Evolutionary conservation across 1,140 invertebrate genomes (phyloP).

Genomic region (Habropoda laboriosa): DNA sequence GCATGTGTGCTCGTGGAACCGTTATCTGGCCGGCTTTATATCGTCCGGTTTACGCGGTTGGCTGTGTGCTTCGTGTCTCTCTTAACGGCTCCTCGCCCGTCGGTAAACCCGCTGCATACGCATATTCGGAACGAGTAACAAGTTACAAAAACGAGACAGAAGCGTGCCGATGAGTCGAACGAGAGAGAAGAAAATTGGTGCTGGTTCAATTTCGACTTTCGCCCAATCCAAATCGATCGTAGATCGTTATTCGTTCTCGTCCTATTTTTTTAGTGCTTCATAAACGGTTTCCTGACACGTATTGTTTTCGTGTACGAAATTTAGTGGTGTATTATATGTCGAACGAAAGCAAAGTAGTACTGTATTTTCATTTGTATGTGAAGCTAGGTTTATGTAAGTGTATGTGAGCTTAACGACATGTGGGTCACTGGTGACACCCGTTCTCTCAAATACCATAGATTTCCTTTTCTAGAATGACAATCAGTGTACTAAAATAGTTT

Average conservation of each 20-base stretch:
- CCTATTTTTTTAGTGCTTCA: neutral
- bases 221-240: neutral
- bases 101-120: neutral
- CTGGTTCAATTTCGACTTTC: conserved; percentile 26
- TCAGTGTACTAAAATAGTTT: neutral
- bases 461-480: neutral
- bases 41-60: conserved; percentile 39
- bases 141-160: conserved; percentile 26
- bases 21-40: conserved; percentile 54
- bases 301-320: neutral
- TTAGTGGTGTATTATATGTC: neutral
- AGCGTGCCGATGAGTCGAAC: neutral
- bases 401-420: neutral
- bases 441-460: no score
- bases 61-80: conserved; percentile 25
- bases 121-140: conserved; percentile 43
- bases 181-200: neutral
- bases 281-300: neutral
- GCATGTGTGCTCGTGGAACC: conserved; percentile 41
- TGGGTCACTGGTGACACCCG: conserved; percentile 15
- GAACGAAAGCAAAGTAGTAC: neutral
- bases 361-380: neutral
- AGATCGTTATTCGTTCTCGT: neutral
- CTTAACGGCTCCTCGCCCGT: conserved; percentile 41
- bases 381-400: conserved; percentile 12